These are phyloP conservation scores for Drosophila testacea DNA, from an alignment of 2,888 invertebrate species.

Conservation along the genomic window DNA sequence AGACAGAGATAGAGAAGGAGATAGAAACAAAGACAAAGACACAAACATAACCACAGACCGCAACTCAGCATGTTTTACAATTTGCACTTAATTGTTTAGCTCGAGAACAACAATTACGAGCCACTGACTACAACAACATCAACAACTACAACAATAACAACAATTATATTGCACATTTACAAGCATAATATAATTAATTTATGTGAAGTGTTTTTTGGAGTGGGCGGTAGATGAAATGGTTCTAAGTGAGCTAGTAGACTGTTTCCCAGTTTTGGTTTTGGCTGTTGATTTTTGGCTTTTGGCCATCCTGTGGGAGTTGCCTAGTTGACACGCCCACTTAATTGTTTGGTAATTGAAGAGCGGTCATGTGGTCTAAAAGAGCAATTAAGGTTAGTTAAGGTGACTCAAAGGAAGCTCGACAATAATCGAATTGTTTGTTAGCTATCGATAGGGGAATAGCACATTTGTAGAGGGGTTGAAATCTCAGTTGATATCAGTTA, in stretches of 20 bases:
- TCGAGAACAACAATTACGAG: constrained; percentile 42
- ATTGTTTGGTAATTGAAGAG: constrained; percentile 43
- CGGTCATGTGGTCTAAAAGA: constrained; percentile 26
- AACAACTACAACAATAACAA: constrained; percentile 44
- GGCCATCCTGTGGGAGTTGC: constrained; percentile 8
- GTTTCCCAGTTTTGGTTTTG: constrained; percentile 9
- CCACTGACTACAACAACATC: constrained; percentile 40
- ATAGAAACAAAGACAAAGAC: neutral
- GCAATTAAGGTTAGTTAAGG: constrained; percentile 38
- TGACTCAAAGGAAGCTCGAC: neutral
- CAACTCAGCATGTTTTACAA: constrained; percentile 61
- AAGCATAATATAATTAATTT: constrained; percentile 74
- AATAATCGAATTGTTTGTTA: constrained; percentile 17
- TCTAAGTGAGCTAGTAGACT: constrained; percentile 37
- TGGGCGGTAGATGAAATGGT: constrained; percentile 7
- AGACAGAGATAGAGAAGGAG: neutral
- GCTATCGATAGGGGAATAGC: neutral
- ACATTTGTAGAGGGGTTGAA: neutral
- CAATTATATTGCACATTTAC: constrained; percentile 52
- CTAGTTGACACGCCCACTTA: constrained; percentile 42
- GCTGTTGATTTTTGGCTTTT: constrained; percentile 18
- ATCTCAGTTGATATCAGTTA: constrained; percentile 17
- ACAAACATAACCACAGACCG: constrained; percentile 36
- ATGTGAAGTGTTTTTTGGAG: constrained; percentile 52
- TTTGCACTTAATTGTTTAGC: constrained; percentile 65